Conservation (phyloP, 2,113 vertebrate genomes). For the Oophaga pumilio region DNA sequence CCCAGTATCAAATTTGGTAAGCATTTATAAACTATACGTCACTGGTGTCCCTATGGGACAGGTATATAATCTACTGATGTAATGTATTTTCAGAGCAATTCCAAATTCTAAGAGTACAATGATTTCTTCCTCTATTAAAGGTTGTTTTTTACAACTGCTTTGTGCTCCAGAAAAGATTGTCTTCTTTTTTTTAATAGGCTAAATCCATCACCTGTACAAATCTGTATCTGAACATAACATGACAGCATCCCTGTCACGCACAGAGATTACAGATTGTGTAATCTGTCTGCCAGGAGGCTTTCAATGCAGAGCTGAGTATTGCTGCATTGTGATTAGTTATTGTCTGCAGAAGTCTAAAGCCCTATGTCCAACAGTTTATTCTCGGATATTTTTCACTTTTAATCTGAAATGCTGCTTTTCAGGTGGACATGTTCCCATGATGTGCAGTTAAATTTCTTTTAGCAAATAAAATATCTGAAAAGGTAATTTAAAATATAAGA, state of each 20-base stretch:
- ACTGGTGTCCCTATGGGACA: neutral
- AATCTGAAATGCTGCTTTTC: neutral
- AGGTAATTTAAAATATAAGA: neutral
- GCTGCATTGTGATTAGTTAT: constrained; percentile 56
- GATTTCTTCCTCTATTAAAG: constrained; percentile 40
- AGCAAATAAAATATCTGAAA: neutral
- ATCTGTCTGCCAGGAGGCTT: constrained; percentile 55
- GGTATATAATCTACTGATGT: neutral
- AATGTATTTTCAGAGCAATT: neutral
- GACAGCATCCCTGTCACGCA: constrained; percentile 53
- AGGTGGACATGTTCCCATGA: neutral
- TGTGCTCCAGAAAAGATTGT: constrained; percentile 34
- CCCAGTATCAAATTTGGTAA: neutral
- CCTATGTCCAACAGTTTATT: constrained; percentile 36
- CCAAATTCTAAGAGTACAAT: neutral
- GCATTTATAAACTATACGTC: neutral
- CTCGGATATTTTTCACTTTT: constrained; percentile 13
- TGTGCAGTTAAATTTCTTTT: neutral
- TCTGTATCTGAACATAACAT: constrained; percentile 57
- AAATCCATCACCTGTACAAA: constrained; percentile 58
- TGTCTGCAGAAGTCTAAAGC: constrained; percentile 45
- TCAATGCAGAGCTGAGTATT: constrained; percentile 42
- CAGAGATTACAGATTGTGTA: constrained; percentile 58
- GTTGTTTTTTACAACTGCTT: constrained; percentile 36
- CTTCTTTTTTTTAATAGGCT: constrained; percentile 55